Percentiles rank a stretch among this genome's conserved stretches.
Evolutionary conservation across 2,113 vertebrate genomes (phyloP).

Genomic region (Sclerurus mexicanus): DNA sequence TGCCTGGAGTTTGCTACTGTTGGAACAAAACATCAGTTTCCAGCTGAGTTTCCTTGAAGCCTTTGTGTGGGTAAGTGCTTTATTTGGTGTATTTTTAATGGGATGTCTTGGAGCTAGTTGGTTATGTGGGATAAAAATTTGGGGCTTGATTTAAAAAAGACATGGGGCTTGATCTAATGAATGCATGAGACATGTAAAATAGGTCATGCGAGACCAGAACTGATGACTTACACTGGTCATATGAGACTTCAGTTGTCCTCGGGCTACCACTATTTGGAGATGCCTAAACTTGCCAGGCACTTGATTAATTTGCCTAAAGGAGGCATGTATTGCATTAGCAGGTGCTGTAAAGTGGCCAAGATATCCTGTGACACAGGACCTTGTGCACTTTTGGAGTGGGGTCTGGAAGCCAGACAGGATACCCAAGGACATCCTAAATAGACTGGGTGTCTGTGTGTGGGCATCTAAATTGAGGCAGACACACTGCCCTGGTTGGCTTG

Average conservation of each 20-base stretch:
- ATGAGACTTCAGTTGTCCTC: background rate
- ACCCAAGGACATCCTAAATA: background rate
- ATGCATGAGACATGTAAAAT: background rate
- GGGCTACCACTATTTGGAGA: background rate
- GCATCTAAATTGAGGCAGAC: background rate
- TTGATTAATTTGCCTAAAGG: background rate
- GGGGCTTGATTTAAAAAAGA: background rate
- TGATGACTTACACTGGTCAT: background rate
- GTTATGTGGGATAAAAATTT: background rate
- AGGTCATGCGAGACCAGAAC: background rate
- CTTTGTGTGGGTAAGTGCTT: conserved; percentile 31
- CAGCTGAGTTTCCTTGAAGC: background rate
- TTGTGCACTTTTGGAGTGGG: background rate
- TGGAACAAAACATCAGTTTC: background rate
- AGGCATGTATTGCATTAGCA: background rate
- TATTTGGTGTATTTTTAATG: background rate
- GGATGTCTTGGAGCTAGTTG: background rate
- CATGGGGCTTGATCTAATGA: background rate
- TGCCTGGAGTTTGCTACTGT: background rate
- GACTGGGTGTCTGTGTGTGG: background rate
- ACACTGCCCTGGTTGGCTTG: background rate
- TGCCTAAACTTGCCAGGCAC: background rate
- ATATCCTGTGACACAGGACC: background rate
- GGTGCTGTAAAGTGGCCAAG: background rate
- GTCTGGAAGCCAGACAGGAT: background rate